These are phyloP conservation scores for Hedychridium roseum DNA, from an alignment of 2,888 invertebrate genomes.

Conservation along the genomic window DNA sequence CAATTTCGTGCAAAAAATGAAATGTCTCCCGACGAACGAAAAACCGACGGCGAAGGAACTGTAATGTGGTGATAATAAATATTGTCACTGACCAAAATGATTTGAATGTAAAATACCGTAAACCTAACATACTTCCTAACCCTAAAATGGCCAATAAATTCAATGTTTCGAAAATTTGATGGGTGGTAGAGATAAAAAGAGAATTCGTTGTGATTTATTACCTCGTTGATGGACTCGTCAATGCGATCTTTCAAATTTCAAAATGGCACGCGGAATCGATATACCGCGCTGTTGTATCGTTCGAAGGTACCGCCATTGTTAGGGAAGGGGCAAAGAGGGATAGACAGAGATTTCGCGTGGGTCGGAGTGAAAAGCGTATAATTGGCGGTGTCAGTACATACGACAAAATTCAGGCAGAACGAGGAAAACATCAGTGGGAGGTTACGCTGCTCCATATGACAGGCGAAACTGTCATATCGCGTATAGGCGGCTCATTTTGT, in stretches of 20 bases:
- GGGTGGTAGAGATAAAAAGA: not conserved
- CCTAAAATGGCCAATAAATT: too few relatives aligned
- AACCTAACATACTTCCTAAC: too few relatives aligned
- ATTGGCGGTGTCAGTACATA: not conserved
- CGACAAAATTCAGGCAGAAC: not conserved
- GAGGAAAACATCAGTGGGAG: slow-evolving; percentile 2
- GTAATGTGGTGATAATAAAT: too few relatives aligned
- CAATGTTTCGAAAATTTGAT: too few relatives aligned
- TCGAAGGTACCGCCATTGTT: too few relatives aligned
- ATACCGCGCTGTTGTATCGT: too few relatives aligned
- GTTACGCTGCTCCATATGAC: slow-evolving; percentile 25
- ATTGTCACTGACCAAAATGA: too few relatives aligned
- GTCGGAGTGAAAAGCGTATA: not conserved
- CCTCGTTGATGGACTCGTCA: not conserved
- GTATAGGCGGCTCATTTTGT: not conserved
- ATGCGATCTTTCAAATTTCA: slow-evolving; percentile 15
- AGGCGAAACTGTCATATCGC: slow-evolving; percentile 28
- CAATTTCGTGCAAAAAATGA: slow-evolving; percentile 16
- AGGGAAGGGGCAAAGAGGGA: too few relatives aligned
- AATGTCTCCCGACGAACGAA: too few relatives aligned
- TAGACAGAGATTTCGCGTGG: too few relatives aligned
- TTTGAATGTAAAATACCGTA: too few relatives aligned
- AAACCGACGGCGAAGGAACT: too few relatives aligned
- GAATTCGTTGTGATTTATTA: not conserved
- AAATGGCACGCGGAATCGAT: slow-evolving; percentile 32